Evolutionary conservation across 30 jellyfish, hydroid and myxozoan species (phyloP), one percentile per base, ranked within the genome.

Genomic region (Turritopsis rubra): DNA sequence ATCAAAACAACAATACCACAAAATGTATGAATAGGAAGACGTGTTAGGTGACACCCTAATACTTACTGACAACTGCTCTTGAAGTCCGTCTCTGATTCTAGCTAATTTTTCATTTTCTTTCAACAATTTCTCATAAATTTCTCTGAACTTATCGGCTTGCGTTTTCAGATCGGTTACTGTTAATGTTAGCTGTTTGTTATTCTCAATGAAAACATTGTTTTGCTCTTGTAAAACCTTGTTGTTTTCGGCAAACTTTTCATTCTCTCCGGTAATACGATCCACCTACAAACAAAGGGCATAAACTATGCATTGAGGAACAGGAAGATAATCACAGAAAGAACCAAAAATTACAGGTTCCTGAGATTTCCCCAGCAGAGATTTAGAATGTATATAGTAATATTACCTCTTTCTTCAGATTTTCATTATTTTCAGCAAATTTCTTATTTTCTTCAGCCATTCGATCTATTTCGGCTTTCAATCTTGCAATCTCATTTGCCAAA

Each of bases 51-150:
- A 41, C 21, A 60, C 0, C 19, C 73, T 18, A 1, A 19, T n/a
- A 27, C 93, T 77, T 81, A 91, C 97, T 9, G 75, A 21, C 24
- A 91, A 83, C 71, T 91, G 97, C 28, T 91, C 97, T 71, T 91
- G 97, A 80, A 91, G 87, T 24, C 95, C 97, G 79, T 91, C 97
- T 16, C 97, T 82, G 52, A 91, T 82, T 54, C 93, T 87, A 9
- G 97, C 97, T 54, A 91, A 74, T 54, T 91, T 91, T 77, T 91
- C 97, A 75, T 91, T 91, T 81, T 91, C 97, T 22, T 79, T 90
- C 70, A 87, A 87, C 65, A 91, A 78, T 75, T 87, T 91, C 84
- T 83, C 73, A 68, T 91, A 91, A 74, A 91, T 91, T 21, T 93
- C 95, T 66, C 81, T 87, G 86, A 91, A 91, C 65, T 91, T 91